Conservation (phyloP, 2,888 invertebrate species). For the Orchesella flavescens region DNA sequence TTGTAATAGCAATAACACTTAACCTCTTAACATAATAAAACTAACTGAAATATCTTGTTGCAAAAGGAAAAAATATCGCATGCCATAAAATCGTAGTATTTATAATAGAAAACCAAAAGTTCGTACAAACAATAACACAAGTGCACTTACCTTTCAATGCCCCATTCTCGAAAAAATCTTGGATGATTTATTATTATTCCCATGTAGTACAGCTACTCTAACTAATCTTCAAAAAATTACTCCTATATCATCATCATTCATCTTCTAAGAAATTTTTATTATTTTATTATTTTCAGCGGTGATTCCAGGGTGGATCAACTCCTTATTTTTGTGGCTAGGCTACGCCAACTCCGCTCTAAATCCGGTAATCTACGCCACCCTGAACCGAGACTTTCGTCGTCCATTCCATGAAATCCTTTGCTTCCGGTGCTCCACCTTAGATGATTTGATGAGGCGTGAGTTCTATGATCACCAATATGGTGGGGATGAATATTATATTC, state of each 20-base stretch:
- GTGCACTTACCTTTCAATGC: too few relatives aligned
- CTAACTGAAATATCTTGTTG: too few relatives aligned
- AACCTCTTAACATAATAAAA: too few relatives aligned
- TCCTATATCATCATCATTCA: too few relatives aligned
- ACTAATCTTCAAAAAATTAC: too few relatives aligned
- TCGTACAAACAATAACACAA: too few relatives aligned
- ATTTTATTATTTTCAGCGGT: slow-evolving; percentile 47
- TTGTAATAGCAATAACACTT: too few relatives aligned
- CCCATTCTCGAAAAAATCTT: too few relatives aligned
- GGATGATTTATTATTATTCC: not conserved
- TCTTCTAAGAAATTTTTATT: not conserved
- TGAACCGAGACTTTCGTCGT: slow-evolving; percentile 94
- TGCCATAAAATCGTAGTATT: too few relatives aligned
- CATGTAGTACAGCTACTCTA: not conserved
- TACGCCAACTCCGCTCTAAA: slow-evolving; percentile 96
- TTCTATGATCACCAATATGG: slow-evolving; percentile 94
- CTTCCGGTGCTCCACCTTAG: slow-evolving; percentile 89
- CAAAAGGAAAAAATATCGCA: too few relatives aligned
- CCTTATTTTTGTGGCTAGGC: slow-evolving; percentile 92
- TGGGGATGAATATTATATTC: slow-evolving; percentile 78
- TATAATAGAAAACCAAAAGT: too few relatives aligned
- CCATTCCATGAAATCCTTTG: slow-evolving; percentile 96
- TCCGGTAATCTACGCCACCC: slow-evolving; percentile 80
- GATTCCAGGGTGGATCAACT: slow-evolving; percentile 85
- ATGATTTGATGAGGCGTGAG: slow-evolving; percentile 93